These are phyloP conservation scores for Pagrus major DNA, from an alignment of 2,113 vertebrate genomes.

Conservation along the genomic window DNA sequence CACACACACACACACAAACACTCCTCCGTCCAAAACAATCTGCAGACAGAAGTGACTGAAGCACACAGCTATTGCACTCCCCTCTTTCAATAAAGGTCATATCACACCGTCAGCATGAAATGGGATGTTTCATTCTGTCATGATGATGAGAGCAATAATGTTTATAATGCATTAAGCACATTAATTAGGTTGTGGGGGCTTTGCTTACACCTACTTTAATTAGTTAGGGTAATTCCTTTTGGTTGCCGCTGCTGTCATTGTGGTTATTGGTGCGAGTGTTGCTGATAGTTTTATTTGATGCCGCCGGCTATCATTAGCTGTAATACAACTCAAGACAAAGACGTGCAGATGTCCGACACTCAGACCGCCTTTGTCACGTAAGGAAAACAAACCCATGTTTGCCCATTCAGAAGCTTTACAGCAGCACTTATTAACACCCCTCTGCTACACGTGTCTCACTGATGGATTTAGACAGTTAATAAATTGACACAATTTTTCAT, in stretches of 20 bases:
- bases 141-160: slow-evolving; percentile 46
- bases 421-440: slow-evolving; percentile 35
- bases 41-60: slow-evolving; percentile 44
- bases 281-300: slow-evolving; percentile 49
- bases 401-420: slow-evolving; percentile 7
- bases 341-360: slow-evolving; percentile 23
- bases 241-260: slow-evolving; percentile 32
- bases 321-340: slow-evolving; percentile 33
- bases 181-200: slow-evolving; percentile 50
- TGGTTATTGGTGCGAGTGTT: slow-evolving; percentile 41
- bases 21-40: slow-evolving; percentile 25
- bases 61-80: slow-evolving; percentile 3
- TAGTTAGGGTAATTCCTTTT: slow-evolving; percentile 46
- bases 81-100: slow-evolving; percentile 63
- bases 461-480: slow-evolving; percentile 42
- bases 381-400: background rate
- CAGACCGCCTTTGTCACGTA: background rate
- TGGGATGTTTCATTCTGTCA: slow-evolving; percentile 37
- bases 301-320: slow-evolving; percentile 45
- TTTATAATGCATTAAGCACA: slow-evolving; percentile 56
- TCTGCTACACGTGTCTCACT: background rate
- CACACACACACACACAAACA: slow-evolving; percentile 10
- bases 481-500: slow-evolving; percentile 37
- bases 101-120: slow-evolving; percentile 54
- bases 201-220: slow-evolving; percentile 63